A percentile compares a stretch with the other conserved stretches of the same genome.
Evolutionary conservation across 2,797 vertebrate species (phyloP).

Genomic region (Scarus forsteni): DNA sequence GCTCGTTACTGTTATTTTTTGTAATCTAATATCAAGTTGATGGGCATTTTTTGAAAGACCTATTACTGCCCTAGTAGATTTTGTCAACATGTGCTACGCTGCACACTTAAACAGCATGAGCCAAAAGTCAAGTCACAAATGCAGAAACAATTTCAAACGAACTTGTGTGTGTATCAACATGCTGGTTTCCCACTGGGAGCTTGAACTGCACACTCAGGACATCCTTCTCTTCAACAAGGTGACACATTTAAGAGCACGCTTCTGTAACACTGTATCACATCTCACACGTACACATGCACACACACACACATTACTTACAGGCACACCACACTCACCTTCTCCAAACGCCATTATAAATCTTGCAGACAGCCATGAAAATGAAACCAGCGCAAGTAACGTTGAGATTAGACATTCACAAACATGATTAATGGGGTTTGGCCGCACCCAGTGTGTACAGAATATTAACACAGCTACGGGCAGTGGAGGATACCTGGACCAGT

Average conservation of each 20-base stretch:
- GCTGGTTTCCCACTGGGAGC: slow-evolving; percentile 21
- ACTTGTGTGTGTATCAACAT: slow-evolving; percentile 41
- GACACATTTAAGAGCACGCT: slow-evolving; percentile 71
- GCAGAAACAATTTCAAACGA: slow-evolving; percentile 25
- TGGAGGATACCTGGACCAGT: slow-evolving; percentile 64
- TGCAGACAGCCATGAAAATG: slow-evolving; percentile 87
- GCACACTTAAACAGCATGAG: background rate
- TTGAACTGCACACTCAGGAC: slow-evolving; percentile 54
- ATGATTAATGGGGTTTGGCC: slow-evolving; percentile 85
- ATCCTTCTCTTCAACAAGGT: slow-evolving; percentile 72
- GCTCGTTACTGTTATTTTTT: slow-evolving; percentile 54
- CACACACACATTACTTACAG: background rate
- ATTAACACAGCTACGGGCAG: slow-evolving; percentile 77
- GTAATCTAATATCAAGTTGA: slow-evolving; percentile 73
- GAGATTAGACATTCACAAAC: slow-evolving; percentile 88
- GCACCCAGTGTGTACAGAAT: slow-evolving; percentile 81
- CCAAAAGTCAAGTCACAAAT: background rate
- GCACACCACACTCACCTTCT: slow-evolving; percentile 53
- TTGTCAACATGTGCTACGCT: slow-evolving; percentile 5
- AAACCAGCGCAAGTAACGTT: slow-evolving; percentile 84
- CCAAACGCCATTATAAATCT: slow-evolving; percentile 85
- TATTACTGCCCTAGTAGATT: slow-evolving; percentile 68
- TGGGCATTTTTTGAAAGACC: slow-evolving; percentile 68
- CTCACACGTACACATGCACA: slow-evolving; percentile 27
- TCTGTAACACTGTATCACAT: slow-evolving; percentile 62